A percentile compares a stretch with the other conserved stretches of the same genome.
phyloP scores from a whole-genome alignment of 2,113 vertebrate species.

The Clarias batrachus region DNA sequence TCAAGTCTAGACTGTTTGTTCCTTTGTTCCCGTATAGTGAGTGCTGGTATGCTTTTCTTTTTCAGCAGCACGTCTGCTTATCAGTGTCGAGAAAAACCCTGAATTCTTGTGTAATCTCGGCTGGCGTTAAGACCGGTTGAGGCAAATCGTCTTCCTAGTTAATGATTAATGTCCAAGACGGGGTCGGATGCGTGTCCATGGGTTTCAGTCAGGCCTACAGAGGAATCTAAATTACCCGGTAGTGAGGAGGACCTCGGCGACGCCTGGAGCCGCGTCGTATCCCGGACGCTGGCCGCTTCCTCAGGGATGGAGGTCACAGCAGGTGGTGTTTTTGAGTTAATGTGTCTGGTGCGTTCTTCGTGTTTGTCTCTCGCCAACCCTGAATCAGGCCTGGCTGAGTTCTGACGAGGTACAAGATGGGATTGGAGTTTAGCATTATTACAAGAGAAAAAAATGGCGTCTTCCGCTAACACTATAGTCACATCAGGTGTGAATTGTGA shows the following conservation, averaged over 20 bases:
- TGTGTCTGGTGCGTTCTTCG: slow-evolving; percentile 45
- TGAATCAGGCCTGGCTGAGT: slow-evolving; percentile 64
- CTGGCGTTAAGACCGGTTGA: neutral
- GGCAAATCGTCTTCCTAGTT: neutral
- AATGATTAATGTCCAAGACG: slow-evolving; percentile 76
- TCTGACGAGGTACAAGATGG: slow-evolving; percentile 46
- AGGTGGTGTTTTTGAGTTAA: slow-evolving; percentile 67
- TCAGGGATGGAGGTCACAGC: slow-evolving; percentile 45
- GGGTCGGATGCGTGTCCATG: slow-evolving; percentile 89
- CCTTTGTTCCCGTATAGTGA: neutral
- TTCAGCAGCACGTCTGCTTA: neutral
- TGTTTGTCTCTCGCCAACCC: slow-evolving; percentile 70
- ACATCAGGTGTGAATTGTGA: neutral
- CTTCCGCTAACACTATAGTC: too few relatives aligned
- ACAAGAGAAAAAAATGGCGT: neutral
- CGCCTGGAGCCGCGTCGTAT: slow-evolving; percentile 58
- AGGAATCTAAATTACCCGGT: slow-evolving; percentile 80
- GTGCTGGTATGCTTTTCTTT: neutral
- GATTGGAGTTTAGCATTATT: neutral
- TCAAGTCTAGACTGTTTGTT: neutral
- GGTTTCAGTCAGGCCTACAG: slow-evolving; percentile 72
- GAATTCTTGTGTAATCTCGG: neutral
- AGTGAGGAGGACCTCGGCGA: slow-evolving; percentile 81
- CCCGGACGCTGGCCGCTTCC: slow-evolving; percentile 60
- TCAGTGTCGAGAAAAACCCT: neutral